These are phyloP conservation scores for Paedocypris sp. DNA, from an alignment of 2,113 vertebrate species.

Conservation along the genomic window DNA sequence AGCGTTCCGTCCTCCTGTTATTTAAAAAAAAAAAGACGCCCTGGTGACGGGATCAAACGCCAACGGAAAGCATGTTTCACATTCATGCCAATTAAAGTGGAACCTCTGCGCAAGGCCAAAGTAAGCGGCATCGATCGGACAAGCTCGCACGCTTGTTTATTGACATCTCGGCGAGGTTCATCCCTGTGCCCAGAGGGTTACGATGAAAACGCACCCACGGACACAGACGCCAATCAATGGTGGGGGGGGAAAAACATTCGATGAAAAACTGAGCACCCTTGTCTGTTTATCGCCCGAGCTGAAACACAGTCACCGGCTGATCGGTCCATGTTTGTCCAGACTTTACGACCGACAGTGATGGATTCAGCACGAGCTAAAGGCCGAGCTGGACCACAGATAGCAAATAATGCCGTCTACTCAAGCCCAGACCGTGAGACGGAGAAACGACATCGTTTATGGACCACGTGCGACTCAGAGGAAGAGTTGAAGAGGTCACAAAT, in stretches of 20 bases:
- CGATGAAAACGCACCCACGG: not conserved
- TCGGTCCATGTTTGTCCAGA: not conserved
- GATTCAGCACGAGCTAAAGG: not conserved
- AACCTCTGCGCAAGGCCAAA: constrained; percentile 39
- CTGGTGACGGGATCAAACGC: constrained; percentile 15
- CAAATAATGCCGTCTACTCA: constrained; percentile 38
- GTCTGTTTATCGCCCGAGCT: not conserved
- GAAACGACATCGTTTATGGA: not conserved
- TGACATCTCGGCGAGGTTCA: constrained; percentile 41
- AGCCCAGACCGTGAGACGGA: constrained; percentile 2
- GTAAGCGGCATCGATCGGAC: constrained; percentile 50
- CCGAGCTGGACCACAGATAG: not conserved
- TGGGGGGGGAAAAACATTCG: not conserved
- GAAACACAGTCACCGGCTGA: not conserved
- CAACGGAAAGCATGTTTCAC: constrained; percentile 15
- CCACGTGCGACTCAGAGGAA: too few relatives aligned
- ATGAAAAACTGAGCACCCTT: not conserved
- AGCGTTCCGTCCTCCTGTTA: not conserved
- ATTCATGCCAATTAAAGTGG: constrained; percentile 49
- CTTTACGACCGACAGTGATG: not conserved
- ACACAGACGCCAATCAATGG: not conserved
- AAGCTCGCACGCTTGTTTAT: constrained; percentile 47
- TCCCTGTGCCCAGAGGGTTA: constrained; percentile 31
- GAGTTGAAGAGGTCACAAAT: not conserved
- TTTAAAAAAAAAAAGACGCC: not conserved